Conservation (phyloP, 1,140 invertebrate genomes). For the Drosophila neocordata region DNA sequence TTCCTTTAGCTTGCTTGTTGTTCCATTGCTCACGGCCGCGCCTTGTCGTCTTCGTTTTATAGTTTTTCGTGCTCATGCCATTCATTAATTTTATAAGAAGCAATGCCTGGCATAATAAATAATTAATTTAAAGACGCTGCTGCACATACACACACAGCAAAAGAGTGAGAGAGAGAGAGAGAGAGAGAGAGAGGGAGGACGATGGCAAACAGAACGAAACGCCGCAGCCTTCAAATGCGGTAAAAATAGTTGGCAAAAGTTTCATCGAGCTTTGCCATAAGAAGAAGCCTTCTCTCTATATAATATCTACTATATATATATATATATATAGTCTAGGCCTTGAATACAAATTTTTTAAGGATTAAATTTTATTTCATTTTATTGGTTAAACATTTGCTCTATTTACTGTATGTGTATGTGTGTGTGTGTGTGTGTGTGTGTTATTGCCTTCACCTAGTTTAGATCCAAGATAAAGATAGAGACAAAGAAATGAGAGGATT, state of each 20-base stretch:
- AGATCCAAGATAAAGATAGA: not conserved
- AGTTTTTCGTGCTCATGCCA: constrained; percentile 63
- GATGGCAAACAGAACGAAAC: not conserved
- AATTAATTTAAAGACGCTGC: constrained; percentile 73
- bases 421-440: not conserved
- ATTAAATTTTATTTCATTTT: constrained; percentile 3
- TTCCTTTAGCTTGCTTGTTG: constrained; percentile 9
- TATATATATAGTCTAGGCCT: not conserved
- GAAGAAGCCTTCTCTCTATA: not conserved
- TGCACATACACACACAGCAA: not conserved
- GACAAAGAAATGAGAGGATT: not conserved
- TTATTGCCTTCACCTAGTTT: constrained; percentile 10
- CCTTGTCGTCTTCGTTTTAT: constrained; percentile 50
- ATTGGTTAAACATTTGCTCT: not conserved
- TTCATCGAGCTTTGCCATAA: not conserved
- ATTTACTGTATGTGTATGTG: not conserved
- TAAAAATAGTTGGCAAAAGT: constrained; percentile 12
- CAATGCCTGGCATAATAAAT: constrained; percentile 72
- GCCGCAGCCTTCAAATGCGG: constrained; percentile 20
- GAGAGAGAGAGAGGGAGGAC: not conserved
- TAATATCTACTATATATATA: too few relatives aligned
- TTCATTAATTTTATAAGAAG: constrained; percentile 81
- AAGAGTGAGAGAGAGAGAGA: not conserved
- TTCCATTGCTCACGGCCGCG: constrained; percentile 21
- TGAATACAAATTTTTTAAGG: constrained; percentile 2